phyloP scores from a whole-genome alignment of 1,140 invertebrate genomes.

The Diuraphis noxia region DNA sequence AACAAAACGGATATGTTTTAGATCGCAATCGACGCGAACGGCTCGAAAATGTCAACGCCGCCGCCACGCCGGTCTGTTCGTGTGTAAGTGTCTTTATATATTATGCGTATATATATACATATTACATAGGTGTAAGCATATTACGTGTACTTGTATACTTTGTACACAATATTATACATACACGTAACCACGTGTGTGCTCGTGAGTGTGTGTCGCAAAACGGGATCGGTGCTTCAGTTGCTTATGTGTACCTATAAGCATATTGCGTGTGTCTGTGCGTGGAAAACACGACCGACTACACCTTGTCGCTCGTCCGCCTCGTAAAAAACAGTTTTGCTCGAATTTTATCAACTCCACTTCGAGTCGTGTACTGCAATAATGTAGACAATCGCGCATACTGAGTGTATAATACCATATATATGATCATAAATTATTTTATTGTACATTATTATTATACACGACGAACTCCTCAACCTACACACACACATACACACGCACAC shows the following conservation, averaged over 20 bases:
- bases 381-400: background rate
- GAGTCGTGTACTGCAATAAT: background rate
- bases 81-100: background rate
- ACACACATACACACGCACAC: no score
- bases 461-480: no score
- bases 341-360: background rate
- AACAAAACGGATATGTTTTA: constrained; percentile 49
- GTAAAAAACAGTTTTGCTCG: background rate
- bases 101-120: background rate
- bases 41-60: constrained; percentile 40
- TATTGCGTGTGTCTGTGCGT: background rate
- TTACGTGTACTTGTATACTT: background rate
- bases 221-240: background rate
- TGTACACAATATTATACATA: background rate
- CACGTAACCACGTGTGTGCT: background rate
- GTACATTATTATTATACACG: no score
- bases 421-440: no score
- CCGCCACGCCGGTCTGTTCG: background rate
- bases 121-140: background rate
- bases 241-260: background rate
- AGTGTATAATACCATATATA: no score
- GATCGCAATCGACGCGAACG: constrained; percentile 42
- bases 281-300: background rate
- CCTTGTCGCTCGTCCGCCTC: background rate
- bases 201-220: background rate